A percentile compares a stretch with the other conserved stretches of the same genome.
Conservation (phyloP, 1,140 invertebrate species). For the Anastrepha obliqua region DNA sequence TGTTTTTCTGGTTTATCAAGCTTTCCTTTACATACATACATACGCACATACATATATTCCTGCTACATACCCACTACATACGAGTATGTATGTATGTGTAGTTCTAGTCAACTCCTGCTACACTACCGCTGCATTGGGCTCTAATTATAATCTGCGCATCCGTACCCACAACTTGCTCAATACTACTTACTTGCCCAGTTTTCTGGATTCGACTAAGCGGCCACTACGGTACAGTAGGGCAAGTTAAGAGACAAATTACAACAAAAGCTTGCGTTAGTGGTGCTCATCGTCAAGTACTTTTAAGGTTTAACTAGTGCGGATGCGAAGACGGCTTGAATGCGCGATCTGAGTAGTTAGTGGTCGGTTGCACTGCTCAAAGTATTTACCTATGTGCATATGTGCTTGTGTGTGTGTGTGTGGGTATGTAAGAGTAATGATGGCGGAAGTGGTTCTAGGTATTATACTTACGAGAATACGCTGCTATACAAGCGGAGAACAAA, state of each 20-base stretch:
- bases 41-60: neutral
- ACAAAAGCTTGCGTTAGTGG: constrained; percentile 32
- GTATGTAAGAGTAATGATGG: neutral
- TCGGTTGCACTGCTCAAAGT: neutral
- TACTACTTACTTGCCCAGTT: neutral
- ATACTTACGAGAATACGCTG: no score
- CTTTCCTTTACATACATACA: neutral
- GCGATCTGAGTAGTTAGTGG: neutral
- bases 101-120: constrained; percentile 11
- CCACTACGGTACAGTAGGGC: constrained; percentile 12
- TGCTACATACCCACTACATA: neutral
- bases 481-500: no score
- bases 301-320: constrained; percentile 40
- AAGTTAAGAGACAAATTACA: constrained; percentile 28
- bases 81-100: neutral
- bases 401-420: neutral
- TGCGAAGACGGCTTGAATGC: constrained; percentile 11
- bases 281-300: constrained; percentile 38
- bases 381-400: neutral
- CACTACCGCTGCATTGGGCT: neutral
- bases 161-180: constrained; percentile 27
- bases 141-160: constrained; percentile 32
- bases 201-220: neutral
- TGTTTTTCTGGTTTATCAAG: constrained; percentile 46
- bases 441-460: no score